Base-by-base conservation (phyloP, 1,140 invertebrate species). In the Bombus sibiricus region DNA sequence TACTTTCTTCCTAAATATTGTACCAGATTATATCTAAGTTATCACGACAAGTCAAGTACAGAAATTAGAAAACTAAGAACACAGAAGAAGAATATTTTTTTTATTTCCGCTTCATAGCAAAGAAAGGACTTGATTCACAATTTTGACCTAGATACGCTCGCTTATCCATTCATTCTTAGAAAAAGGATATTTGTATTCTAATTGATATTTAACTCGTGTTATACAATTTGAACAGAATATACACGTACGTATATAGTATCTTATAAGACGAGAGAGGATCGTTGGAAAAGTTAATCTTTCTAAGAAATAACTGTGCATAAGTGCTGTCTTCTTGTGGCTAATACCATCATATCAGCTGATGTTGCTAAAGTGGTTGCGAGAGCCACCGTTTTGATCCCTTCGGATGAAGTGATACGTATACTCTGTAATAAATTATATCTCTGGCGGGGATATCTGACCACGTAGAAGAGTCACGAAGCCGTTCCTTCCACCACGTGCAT, bases 401-500 rank as follows among this genome's bases (percentile, higher is more conserved):
- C 68, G 68, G 22, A 71, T 22, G 37, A 41, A 71, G 37, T 39
- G 68, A 71, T 71, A 68, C 66, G 66, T 37, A 68, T 68, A 71
- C 37, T 39, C 37, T 10, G 68, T 39, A 71, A 71, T 71, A 71
- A 71, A 71, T 71, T 71, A 71, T 41, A 71, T 71, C 68, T 71
- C 37, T 32, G 1, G 37, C 22, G 9, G 34, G 34, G 34, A 34
- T 37, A 25, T 18, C 34, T 37, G 34, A 34, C 66, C 34, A 28
- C 0, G 68, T 0, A 39, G 68, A 34, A 66, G 68, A 71, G 25
- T 68, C 64, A 66, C 64, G 64, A 66, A 66, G 22, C 66, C 9
- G 32, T 68, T 37, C 34, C 34, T 68, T 68, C 34, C 22, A 10
- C 22, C 34, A 68, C 34, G n/a, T 32, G 64, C n/a, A 66, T 66